phyloP scores from a whole-genome alignment of 2,888 invertebrate species.

The Thalpophila matura region DNA sequence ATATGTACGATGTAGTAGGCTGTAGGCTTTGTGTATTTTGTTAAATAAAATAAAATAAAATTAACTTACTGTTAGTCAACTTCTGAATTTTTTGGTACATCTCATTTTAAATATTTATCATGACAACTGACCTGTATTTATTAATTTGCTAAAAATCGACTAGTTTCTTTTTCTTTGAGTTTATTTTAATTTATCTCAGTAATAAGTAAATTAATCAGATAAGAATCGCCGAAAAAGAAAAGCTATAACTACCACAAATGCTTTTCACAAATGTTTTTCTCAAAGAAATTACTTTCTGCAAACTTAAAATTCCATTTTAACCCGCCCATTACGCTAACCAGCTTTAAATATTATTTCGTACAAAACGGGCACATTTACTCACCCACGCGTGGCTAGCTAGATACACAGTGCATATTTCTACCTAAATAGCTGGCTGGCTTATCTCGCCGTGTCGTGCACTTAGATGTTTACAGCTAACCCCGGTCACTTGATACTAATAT shows the following conservation, averaged over 20 bases:
- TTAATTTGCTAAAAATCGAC: no score
- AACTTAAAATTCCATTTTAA: background rate
- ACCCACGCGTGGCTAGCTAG: background rate
- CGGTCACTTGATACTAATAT: constrained; percentile 51
- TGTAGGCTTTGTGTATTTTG: constrained; percentile 8
- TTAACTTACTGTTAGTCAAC: no score
- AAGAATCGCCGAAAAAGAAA: no score
- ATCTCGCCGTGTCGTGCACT: constrained; percentile 41
- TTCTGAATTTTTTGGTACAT: background rate
- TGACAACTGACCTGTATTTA: no score
- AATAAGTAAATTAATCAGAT: no score
- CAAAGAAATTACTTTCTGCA: background rate
- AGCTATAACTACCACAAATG: no score
- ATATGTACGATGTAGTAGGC: constrained; percentile 1
- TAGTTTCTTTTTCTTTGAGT: no score
- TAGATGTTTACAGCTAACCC: constrained; percentile 45
- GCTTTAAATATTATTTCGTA: constrained; percentile 6
- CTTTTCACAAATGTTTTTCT: no score
- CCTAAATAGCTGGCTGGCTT: constrained; percentile 39
- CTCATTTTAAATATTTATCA: no score
- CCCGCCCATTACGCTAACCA: background rate
- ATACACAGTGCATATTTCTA: constrained; percentile 39
- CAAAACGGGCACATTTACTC: constrained; percentile 2
- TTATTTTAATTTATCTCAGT: no score
- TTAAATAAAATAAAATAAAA: background rate